These are phyloP conservation scores for Cryptoprocta ferox DNA, from an alignment of 2,797 vertebrate species.

Conservation along the genomic window DNA sequence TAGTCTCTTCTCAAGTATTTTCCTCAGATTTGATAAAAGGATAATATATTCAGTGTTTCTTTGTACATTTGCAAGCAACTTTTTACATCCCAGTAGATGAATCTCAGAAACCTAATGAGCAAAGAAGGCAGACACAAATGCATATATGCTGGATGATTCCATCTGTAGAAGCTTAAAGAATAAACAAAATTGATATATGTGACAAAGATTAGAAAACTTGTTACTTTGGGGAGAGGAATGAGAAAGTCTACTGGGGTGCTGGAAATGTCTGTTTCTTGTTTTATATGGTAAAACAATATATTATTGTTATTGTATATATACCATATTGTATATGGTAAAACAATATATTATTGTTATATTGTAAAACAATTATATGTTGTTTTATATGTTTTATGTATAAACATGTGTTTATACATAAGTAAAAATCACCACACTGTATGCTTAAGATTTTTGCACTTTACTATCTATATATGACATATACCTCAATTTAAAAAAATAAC, in stretches of 20 bases:
- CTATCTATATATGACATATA: neutral
- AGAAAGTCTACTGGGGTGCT: neutral
- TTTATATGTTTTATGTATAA: too few relatives aligned
- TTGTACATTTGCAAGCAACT: neutral
- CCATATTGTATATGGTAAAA: too few relatives aligned
- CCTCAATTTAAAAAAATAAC: neutral
- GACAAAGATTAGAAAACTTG: neutral
- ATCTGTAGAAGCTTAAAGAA: neutral
- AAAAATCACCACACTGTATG: neutral
- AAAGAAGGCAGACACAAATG: neutral
- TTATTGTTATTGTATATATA: too few relatives aligned
- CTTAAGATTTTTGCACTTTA: neutral
- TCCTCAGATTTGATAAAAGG: neutral
- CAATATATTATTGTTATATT: too few relatives aligned
- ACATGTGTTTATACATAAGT: neutral
- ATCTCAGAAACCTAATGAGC: neutral
- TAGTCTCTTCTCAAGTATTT: neutral
- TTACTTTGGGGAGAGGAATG: neutral
- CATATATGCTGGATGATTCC: neutral
- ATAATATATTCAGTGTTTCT: neutral
- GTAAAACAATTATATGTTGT: neutral
- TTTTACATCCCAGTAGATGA: neutral
- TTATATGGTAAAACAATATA: too few relatives aligned
- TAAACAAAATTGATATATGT: neutral
- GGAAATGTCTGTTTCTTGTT: conserved; percentile 19